Evolutionary conservation across 2,888 invertebrate genomes (phyloP), one percentile per base, ranked within the genome.

Genomic region (Quadroppia sp.): DNA sequence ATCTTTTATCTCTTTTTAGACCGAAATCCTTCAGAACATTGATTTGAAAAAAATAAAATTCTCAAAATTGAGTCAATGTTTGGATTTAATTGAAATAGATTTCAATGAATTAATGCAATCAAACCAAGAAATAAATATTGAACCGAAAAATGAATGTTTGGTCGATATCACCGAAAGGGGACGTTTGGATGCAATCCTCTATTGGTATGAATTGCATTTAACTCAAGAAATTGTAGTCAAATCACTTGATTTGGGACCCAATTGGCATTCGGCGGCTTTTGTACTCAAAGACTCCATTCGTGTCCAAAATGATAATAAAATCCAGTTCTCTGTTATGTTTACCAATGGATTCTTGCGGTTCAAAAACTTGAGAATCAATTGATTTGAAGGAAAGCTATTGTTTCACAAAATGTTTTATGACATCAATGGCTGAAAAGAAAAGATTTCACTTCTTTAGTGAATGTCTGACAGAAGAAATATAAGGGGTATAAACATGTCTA

Each of bases 151-250:
- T 30, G 17, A 59, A 3, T 59, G 59, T 59, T 6, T 15, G 3
- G 59, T 59, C 1, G n/a, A 59, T 59, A 30, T 59, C 1, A 17
- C 6, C 1, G 30, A 59, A 30, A 6, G 2, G 9, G 59, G 59
- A 15, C 28, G 15, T 30, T 59, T 59, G 4, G 25, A 59, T 59
- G 59, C 59, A 11, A 2, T 59, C 2, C 59, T 59, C 3, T 59
- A 59, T 59, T 59, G 30, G 30, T 59, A 59, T 59, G 59, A 59
- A 59, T 59, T 59, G 59, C 15, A 59, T 59, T 59, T 59, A 30
- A 59, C 59, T 15, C 15, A 59, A 30, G 4, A 59, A 15, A 32
- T 59, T 30, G 17, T 59, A 2, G 17, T 59, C 15, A 30, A 17
- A 30, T 30, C 59, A 9, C 3, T 30, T 2, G 59, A 59, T 30